Conservation (phyloP, 2,113 vertebrate genomes). For the Trachemys scripta region DNA sequence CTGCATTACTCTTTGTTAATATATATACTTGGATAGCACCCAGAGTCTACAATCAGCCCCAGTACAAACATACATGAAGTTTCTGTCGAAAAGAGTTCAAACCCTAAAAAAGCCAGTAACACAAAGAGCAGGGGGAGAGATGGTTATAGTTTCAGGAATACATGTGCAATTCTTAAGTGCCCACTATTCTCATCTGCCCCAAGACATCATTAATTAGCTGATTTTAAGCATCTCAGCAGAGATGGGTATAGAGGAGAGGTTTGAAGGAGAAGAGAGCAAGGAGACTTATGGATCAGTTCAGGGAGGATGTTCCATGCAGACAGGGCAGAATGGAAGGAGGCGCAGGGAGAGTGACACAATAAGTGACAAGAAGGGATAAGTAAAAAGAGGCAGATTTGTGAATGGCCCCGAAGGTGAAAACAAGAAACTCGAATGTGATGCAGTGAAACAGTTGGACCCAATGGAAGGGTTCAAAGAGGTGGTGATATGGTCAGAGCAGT, state of each 20-base stretch:
- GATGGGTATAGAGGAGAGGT: neutral
- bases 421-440: neutral
- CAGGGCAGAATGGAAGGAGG: neutral
- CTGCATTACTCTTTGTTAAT: neutral
- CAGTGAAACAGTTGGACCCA: neutral
- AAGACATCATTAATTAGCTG: neutral
- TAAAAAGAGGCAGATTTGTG: neutral
- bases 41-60: neutral
- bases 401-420: neutral
- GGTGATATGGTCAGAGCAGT: neutral
- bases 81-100: neutral
- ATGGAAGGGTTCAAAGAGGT: neutral
- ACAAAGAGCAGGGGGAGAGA: neutral
- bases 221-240: neutral
- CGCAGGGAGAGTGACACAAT: neutral
- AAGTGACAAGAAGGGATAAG: neutral
- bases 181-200: neutral
- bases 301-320: neutral
- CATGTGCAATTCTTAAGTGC: neutral
- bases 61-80: neutral
- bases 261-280: neutral
- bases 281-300: neutral
- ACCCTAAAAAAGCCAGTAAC: neutral
- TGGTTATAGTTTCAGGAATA: neutral
- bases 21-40: neutral